Conservation (phyloP, 2,113 vertebrate species). For the Ptychochromis oligacanthus region DNA sequence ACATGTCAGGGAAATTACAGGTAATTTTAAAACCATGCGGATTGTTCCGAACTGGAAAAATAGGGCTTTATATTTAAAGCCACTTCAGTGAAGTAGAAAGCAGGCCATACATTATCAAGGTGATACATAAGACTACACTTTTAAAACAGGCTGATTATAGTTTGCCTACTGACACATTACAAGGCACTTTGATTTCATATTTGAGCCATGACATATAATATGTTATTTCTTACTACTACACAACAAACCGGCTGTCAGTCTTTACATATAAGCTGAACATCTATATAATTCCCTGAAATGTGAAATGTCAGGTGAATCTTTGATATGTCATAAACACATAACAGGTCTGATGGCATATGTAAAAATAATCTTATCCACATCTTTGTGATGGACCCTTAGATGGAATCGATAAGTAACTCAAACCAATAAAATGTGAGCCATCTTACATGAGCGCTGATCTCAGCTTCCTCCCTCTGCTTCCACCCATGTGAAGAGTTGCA, state of each 20-base stretch:
- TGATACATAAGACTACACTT: not conserved
- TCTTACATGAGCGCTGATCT: not conserved
- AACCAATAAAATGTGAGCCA: slow-evolving; percentile 14
- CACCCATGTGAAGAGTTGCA: slow-evolving; percentile 34
- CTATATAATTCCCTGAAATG: not conserved
- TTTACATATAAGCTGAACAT: not conserved
- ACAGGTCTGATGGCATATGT: not conserved
- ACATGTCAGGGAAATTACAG: slow-evolving; percentile 53
- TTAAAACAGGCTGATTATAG: not conserved
- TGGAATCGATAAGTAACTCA: slow-evolving; percentile 27
- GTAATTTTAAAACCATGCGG: slow-evolving; percentile 42
- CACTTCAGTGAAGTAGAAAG: not conserved
- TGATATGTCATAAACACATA: not conserved
- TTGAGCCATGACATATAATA: not conserved
- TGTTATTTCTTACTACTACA: not conserved
- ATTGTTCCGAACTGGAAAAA: slow-evolving; percentile 30
- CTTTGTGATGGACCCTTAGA: slow-evolving; percentile 12
- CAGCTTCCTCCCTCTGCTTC: slow-evolving; percentile 19
- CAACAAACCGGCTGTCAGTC: not conserved
- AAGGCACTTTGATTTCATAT: not conserved
- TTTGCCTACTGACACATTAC: not conserved
- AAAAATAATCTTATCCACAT: slow-evolving; percentile 13
- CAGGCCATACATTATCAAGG: slow-evolving; percentile 1
- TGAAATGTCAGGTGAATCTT: not conserved
- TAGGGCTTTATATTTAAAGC: slow-evolving; percentile 1